Evolutionary conservation across 2,113 vertebrate genomes (phyloP), one percentile per base, ranked within the genome.

Genomic region (Bostrychus sinensis): DNA sequence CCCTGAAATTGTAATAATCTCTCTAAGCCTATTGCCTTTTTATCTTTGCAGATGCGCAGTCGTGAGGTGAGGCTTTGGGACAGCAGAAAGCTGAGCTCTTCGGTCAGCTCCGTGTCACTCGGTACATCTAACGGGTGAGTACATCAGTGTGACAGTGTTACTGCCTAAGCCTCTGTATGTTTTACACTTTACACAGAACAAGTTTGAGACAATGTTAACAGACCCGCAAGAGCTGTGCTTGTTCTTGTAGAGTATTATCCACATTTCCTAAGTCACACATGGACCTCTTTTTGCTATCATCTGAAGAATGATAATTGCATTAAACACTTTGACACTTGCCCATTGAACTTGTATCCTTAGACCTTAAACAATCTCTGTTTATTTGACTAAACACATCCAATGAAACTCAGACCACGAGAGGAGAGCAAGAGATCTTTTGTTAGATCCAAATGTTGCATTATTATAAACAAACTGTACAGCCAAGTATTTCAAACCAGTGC

Each of bases 51-150:
- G 96, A 89, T 95, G 91, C 91, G 94, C 25, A 92, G 92, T 62
- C 92, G 91, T 25, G 96, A 99, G 86, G 90, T 93, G 62, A 91
- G 88, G 74, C 91, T 98, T 25, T 98, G 96, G 95, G 96, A 98
- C 90, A 91, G 67, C 0, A 91, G 96, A 60, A 88, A 63, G 23
- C 80, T 98, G 82, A 86, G 76, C 63, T 84, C 86, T 2, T 93
- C 95, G 0, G 23, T 90, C 56, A 76, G 92, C 62, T 92, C 92
- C 0, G 0, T 88, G 83, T 88, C 91, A 0, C 84, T 98, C 68
- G 92, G 94, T 65, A 92, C 92, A 3, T 94, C 95, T 0, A 92
- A 89, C 0, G 93, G 95, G 97, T 98, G 92, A 93, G 96, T 92
- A 19, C 43, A 19, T 32, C 54, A 48, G 22, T 20, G 53, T 53